Conservation (phyloP, 2,113 vertebrate species). For the Budorcas taxicolor region DNA sequence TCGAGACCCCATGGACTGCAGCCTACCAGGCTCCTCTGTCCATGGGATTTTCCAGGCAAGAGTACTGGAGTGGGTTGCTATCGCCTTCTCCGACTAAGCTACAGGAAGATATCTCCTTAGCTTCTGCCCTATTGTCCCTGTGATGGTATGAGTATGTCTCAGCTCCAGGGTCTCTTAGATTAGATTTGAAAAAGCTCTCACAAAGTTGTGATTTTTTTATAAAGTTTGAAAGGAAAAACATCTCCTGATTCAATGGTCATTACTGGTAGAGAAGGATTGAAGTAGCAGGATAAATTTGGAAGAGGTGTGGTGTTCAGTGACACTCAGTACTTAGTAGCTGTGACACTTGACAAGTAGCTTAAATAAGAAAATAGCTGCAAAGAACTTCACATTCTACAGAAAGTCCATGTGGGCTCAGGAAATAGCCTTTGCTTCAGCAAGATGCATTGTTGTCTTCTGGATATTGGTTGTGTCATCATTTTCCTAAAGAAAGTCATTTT, state of each 20-base stretch:
- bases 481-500: not conserved
- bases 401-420: not conserved
- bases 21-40: too few relatives aligned
- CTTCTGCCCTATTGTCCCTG: not conserved
- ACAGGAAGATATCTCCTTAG: not conserved
- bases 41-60: too few relatives aligned
- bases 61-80: too few relatives aligned
- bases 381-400: not conserved
- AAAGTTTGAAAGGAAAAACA: not conserved
- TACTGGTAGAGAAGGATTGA: not conserved
- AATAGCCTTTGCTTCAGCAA: not conserved
- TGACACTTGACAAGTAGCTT: not conserved
- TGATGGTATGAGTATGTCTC: not conserved
- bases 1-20: too few relatives aligned
- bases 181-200: not conserved
- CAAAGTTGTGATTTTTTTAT: not conserved
- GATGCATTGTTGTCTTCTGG: not conserved
- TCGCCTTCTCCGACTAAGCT: not conserved
- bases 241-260: not conserved
- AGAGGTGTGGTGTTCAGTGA: not conserved
- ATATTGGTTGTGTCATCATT: not conserved
- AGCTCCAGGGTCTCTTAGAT: not conserved
- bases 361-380: not conserved
- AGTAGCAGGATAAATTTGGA: not conserved
- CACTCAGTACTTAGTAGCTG: not conserved